A percentile compares a stretch with the other conserved stretches of the same genome.
Evolutionary conservation across 2,113 vertebrate genomes (phyloP).

Genomic region (Cryptoleucopteryx plumbea): DNA sequence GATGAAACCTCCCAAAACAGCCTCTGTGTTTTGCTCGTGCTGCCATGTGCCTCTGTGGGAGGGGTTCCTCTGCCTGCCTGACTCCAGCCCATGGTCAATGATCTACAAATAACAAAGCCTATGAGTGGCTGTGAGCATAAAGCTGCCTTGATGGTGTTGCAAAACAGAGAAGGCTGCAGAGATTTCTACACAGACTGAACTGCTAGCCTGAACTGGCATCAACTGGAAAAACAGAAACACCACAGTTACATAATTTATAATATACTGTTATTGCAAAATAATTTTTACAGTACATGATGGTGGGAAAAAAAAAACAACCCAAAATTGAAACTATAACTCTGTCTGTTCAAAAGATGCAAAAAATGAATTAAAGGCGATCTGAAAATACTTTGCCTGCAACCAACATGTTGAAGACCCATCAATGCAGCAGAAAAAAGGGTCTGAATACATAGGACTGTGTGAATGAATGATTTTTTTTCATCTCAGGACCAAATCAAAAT

Average conservation of each 20-base stretch:
- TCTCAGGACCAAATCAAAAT: background rate
- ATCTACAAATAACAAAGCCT: background rate
- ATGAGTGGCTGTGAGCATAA: rapidly evolving
- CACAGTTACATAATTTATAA: background rate
- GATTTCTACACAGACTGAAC: background rate
- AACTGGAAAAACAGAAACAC: background rate
- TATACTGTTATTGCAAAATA: background rate
- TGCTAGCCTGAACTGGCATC: background rate
- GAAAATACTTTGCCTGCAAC: background rate
- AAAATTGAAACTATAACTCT: background rate
- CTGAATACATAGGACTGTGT: too few species aligned
- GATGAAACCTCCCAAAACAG: background rate
- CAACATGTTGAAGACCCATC: background rate
- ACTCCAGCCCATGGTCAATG: background rate
- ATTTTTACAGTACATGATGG: background rate
- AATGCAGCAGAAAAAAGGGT: background rate
- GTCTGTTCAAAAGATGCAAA: background rate
- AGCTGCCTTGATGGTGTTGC: background rate
- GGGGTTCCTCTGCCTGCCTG: background rate
- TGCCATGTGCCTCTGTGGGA: background rate
- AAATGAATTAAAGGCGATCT: background rate
- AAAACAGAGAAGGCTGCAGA: background rate
- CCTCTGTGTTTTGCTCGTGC: rapidly evolving
- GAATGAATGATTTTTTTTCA: background rate
- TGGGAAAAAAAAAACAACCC: background rate